Conservation (phyloP, 2,797 vertebrate genomes). For the Trachops cirrhosus region DNA sequence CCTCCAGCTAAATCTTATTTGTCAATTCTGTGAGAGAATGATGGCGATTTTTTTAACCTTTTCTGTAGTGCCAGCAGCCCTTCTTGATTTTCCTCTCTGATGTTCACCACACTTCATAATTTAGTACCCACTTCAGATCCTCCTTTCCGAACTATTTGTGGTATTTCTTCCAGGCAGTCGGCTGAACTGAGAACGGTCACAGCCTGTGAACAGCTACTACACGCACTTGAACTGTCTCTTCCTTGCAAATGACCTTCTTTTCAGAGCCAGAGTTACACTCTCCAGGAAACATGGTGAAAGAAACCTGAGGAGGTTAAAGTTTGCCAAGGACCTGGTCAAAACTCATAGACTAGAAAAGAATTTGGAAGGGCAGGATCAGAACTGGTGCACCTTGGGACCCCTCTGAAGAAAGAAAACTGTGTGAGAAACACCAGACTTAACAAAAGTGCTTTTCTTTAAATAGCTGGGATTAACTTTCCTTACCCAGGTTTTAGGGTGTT, state of each 20-base stretch:
- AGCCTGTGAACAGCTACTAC: not conserved
- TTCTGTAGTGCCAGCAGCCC: conserved; percentile 29
- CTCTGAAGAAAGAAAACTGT: conserved; percentile 9
- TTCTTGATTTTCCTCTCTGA: conserved; percentile 56
- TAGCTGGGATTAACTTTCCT: not conserved
- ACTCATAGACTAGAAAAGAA: not conserved
- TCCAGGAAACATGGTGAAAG: conserved; percentile 24
- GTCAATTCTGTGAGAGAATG: conserved; percentile 29
- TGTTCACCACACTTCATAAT: conserved; percentile 60
- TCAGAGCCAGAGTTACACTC: not conserved
- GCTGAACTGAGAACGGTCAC: conserved; percentile 15
- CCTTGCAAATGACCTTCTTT: not conserved
- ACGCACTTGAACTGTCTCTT: not conserved
- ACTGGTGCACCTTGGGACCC: not conserved
- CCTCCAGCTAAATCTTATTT: conserved; percentile 39
- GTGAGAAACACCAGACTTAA: not conserved
- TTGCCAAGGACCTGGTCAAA: conserved; percentile 17
- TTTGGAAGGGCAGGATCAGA: not conserved
- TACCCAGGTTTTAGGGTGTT: not conserved
- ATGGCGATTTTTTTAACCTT: not conserved
- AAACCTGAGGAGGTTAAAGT: not conserved
- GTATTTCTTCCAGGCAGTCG: conserved; percentile 65
- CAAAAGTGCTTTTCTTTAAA: not conserved
- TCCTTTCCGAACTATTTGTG: conserved; percentile 69
- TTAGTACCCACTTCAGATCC: conserved; percentile 58